These are phyloP conservation scores for Ceriagrion tenellum DNA, from an alignment of 2,888 invertebrate species.

Conservation along the genomic window DNA sequence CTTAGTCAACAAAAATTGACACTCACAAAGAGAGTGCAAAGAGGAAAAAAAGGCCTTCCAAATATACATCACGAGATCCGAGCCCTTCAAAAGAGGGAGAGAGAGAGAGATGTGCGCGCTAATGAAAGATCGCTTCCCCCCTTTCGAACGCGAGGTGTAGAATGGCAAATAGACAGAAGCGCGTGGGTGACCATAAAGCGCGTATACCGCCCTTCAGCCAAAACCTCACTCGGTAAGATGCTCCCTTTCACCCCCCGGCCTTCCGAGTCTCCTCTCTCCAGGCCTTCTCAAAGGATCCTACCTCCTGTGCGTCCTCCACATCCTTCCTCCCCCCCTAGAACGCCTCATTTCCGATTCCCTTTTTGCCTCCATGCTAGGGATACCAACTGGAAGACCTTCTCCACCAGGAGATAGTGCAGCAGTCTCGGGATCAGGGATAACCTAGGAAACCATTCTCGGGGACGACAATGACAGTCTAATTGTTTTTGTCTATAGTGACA, in stretches of 20 bases:
- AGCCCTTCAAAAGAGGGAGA: background rate
- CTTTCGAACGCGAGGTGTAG: background rate
- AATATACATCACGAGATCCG: background rate
- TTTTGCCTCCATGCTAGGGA: background rate
- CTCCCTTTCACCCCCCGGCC: background rate
- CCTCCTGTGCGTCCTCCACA: background rate
- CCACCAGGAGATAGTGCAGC: too few relatives aligned
- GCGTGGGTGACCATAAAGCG: background rate
- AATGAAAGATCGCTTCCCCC: background rate
- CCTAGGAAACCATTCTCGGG: too few relatives aligned
- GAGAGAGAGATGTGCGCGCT: background rate
- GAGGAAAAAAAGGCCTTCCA: background rate
- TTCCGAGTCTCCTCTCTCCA: background rate
- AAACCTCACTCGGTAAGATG: background rate
- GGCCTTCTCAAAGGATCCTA: background rate
- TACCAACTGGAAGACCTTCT: too few relatives aligned
- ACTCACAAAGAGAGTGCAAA: too few relatives aligned
- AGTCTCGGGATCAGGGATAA: too few relatives aligned
- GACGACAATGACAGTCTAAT: too few relatives aligned
- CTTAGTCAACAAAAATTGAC: too few relatives aligned
- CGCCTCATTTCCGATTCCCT: conserved; percentile 15
- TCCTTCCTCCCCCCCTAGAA: background rate
- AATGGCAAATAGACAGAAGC: background rate
- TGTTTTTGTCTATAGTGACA: too few relatives aligned
- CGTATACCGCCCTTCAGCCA: background rate